These are phyloP conservation scores for Heliopora coerulea DNA, from an alignment of 92 coral and sea anemone genomes.

Conservation along the genomic window DNA sequence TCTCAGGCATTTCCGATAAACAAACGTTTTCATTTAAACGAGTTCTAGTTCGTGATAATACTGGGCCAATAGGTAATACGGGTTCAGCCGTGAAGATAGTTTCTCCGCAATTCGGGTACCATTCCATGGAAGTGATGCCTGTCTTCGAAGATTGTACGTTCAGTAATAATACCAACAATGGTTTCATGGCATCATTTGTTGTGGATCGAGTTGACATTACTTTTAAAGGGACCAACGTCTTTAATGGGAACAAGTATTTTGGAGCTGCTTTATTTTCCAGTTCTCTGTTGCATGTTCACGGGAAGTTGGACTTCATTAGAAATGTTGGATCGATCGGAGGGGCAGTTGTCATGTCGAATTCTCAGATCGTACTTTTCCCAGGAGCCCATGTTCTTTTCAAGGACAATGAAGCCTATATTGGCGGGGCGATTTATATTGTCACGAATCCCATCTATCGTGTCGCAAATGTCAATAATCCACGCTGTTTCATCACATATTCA, in stretches of 20 bases:
- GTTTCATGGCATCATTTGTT: conserved; percentile 71
- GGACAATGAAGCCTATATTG: conserved; percentile 62
- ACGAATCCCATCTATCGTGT: conserved; percentile 62
- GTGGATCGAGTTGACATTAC: conserved; percentile 61
- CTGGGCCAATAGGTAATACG: conserved; percentile 59
- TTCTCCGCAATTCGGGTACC: conserved; percentile 69
- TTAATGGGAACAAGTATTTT: conserved; percentile 59
- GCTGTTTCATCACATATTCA: conserved; percentile 75
- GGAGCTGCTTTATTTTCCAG: conserved; percentile 71
- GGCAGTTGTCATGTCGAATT: conserved; percentile 59
- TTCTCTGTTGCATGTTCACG: conserved; percentile 62
- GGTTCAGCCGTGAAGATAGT: conserved; percentile 70
- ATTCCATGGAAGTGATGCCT: conserved; percentile 53
- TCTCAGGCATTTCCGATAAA: conserved; percentile 26
- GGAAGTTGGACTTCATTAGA: conserved; percentile 55
- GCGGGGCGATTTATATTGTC: conserved; percentile 73
- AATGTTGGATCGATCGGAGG: conserved; percentile 76
- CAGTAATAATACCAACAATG: conserved; percentile 50
- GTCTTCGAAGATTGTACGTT: conserved; percentile 70
- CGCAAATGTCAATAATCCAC: conserved; percentile 66
- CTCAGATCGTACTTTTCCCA: conserved; percentile 75
- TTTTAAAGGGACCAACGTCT: conserved; percentile 69
- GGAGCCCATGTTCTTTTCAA: conserved; percentile 66
- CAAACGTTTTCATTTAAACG: conserved; percentile 54
- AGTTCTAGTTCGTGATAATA: conserved; percentile 46